Evolutionary conservation across 2,888 invertebrate genomes (phyloP), one percentile per base, ranked within the genome.

Genomic region (Archips xylosteana): DNA sequence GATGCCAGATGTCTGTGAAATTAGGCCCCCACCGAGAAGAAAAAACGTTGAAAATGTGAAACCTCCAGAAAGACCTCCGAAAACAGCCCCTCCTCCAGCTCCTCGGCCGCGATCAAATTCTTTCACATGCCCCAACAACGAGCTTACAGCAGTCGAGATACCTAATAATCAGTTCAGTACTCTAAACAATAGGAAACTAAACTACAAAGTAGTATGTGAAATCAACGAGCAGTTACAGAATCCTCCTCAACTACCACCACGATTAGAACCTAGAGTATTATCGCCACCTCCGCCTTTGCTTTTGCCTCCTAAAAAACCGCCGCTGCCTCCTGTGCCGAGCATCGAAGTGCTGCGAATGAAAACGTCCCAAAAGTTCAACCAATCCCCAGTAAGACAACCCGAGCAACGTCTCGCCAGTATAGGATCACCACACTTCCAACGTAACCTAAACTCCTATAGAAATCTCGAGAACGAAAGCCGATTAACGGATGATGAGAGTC

Each of bases 31-130:
- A 23, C 96, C 96, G 4, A 90, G 96, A 77, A 93, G 94, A 87
- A 94, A 95, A 83, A 94, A 95, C 78, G 91, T 91, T 0, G 96
- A 96, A 66, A 84, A 81, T 34, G 89, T 91, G 60, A 95, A 94
- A 82, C 96, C 96, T 12, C 97, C 97, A 0, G 96, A 96, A 75
- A 91, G 97, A 82, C 97, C 97, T 12, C 96, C 96, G 1, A 97
- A 97, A 83, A 95, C 92, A 72, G 86, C 92, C 1, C 91, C 93
- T 0, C 85, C 90, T 0, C 95, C 95, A 36, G 95, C 95, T 51
- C 91, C 95, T 0, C 85, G 95, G 80, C 95, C 95, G 39, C 85
- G 95, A 64, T 96, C 95, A 0, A 95, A 95, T 79, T 96, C 96
- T 0, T 92, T 95, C 76, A 94, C 92, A 1, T 94, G 90, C 78